Evolutionary conservation across 1,140 invertebrate species (phyloP).

Genomic region (Lepidurus couesii): DNA sequence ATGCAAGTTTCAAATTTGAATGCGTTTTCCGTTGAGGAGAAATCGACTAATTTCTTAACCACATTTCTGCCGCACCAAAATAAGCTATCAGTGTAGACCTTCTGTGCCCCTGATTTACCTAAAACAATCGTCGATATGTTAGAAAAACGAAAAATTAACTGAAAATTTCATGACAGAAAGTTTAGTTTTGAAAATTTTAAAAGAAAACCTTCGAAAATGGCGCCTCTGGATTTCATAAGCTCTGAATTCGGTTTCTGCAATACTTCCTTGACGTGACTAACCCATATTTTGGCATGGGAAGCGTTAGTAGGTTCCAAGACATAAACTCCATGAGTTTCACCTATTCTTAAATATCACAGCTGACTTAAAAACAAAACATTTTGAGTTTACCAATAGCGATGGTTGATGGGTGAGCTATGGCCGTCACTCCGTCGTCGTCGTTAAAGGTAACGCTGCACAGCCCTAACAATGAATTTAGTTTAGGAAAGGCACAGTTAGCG

Average conservation of each 20-base stretch:
- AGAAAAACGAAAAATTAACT: constrained; percentile 7
- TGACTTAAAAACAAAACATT: background rate
- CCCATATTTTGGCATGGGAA: constrained; percentile 36
- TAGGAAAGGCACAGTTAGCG: constrained; percentile 16
- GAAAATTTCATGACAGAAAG: constrained; percentile 32
- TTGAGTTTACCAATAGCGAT: constrained; percentile 40
- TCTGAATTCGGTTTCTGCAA: constrained; percentile 47
- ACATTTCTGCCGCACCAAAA: constrained; percentile 47
- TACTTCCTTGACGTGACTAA: constrained; percentile 44
- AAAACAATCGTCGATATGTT: background rate
- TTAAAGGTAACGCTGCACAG: constrained; percentile 40
- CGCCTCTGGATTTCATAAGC: constrained; percentile 43
- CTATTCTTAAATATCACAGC: constrained; percentile 25
- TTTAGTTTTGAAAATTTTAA: background rate
- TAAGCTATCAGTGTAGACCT: constrained; percentile 48
- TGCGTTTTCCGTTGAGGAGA: constrained; percentile 40
- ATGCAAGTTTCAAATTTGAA: constrained; percentile 48
- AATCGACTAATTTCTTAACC: constrained; percentile 43
- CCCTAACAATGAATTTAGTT: constrained; percentile 22
- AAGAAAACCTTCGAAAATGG: constrained; percentile 40
- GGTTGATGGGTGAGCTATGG: constrained; percentile 48
- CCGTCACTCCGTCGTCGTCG: constrained; percentile 45
- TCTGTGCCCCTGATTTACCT: constrained; percentile 36
- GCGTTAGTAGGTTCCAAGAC: constrained; percentile 37
- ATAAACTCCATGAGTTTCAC: constrained; percentile 49